Conservation (phyloP, 2,797 vertebrate genomes). For the Cynopterus sphinx region DNA sequence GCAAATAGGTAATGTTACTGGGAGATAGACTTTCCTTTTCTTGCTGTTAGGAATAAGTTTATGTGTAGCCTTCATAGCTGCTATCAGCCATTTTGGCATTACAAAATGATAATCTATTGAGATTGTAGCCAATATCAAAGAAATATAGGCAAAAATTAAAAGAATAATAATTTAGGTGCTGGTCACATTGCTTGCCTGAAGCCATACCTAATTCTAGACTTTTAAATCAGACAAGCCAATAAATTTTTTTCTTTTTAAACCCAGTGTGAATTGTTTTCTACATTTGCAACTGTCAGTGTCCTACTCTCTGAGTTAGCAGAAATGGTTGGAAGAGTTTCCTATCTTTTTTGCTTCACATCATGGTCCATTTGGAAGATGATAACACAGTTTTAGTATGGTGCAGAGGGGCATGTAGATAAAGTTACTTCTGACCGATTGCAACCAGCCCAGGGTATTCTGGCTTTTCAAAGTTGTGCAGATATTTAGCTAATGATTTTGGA, state of each 20-base stretch:
- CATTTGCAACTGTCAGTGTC: background rate
- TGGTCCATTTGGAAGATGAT: background rate
- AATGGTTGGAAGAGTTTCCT: background rate
- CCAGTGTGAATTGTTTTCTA: background rate
- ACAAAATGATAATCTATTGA: background rate
- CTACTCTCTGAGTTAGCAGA: background rate
- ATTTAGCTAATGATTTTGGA: conserved; percentile 34
- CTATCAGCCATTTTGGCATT: background rate
- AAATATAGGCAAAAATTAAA: background rate
- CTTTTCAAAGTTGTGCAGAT: background rate
- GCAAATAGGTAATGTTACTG: background rate
- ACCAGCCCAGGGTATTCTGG: background rate
- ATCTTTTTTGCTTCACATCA: background rate
- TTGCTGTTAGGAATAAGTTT: background rate
- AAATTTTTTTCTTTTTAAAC: background rate
- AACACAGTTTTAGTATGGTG: background rate
- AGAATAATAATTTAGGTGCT: background rate
- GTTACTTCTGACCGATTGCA: background rate
- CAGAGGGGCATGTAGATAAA: background rate
- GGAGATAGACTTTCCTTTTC: background rate
- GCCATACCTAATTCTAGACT: background rate
- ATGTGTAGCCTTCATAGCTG: background rate
- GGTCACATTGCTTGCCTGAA: background rate
- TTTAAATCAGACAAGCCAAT: background rate
- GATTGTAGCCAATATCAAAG: background rate